Base-by-base conservation (phyloP, 1,140 invertebrate species). In the Holcopasites calliopsidis region DNA sequence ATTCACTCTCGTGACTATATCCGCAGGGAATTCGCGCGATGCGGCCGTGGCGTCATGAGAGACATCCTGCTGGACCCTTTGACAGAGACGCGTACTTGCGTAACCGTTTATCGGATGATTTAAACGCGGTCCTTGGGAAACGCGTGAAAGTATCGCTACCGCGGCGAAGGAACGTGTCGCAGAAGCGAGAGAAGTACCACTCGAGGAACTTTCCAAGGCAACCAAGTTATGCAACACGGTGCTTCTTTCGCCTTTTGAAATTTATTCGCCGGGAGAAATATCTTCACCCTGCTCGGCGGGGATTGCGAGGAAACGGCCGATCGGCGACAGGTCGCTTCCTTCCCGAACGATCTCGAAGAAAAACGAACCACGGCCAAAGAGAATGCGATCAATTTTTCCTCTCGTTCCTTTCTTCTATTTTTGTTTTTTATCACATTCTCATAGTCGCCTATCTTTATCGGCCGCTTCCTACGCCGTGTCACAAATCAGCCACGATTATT, bases 401-500 rank as follows among this genome's bases (percentile, higher is more conserved):
- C 16, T 16, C 21, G 10, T 2, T 5, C 7, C 49, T 13, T 0
- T 10, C 0, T n/a, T 26, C 18, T n/a, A n/a, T 8, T 16, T 8
- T 11, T 23, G 8, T 66, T 74, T 66, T 69, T 75, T 68, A 75
- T 69, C 73, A 50, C n/a, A 35, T 44, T 50, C 71, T 82, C 80
- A 81, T 81, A 65, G 55, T 52, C 49, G 75, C 66, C 66, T 69
- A 69, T 60, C 66, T 80, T 82, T 81, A 81, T 82, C 62, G 80
- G 50, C 26, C 16, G 73, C 55, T 82, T 81, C 69, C 60, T 58
- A 62, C 66, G 79, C 66, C 47, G 50, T 42, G 50, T 77, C 77
- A 76, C 80, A 81, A 82, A 82, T 81, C 80, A 81, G 71, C 38
- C 47, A n/a, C 44, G 80, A 70, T 76, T 70, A 81, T 82, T 81